Conservation (phyloP, 2,797 vertebrate species). For the Acropternis orthonyx region DNA sequence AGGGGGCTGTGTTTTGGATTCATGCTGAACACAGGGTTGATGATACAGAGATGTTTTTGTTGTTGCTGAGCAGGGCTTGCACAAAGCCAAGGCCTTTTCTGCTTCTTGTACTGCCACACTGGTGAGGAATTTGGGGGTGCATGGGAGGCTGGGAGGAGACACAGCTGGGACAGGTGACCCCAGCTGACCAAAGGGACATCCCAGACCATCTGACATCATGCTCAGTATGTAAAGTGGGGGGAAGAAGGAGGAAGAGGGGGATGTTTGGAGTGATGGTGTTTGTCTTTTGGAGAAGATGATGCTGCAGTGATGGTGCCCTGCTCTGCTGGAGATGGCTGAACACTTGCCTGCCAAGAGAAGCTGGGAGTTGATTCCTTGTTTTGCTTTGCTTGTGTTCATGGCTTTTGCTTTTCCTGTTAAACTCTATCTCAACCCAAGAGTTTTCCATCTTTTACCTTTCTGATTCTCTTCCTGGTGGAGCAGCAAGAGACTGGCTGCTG, state of each 20-base stretch:
- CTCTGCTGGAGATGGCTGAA: not conserved
- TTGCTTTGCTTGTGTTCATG: not conserved
- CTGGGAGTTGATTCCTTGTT: not conserved
- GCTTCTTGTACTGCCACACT: not conserved
- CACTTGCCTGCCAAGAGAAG: not conserved
- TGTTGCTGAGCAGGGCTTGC: not conserved
- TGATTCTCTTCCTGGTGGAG: not conserved
- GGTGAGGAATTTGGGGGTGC: not conserved
- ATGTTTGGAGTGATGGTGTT: not conserved
- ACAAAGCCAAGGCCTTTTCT: not conserved
- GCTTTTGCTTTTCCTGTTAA: not conserved
- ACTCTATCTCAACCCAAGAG: not conserved
- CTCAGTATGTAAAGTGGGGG: not conserved
- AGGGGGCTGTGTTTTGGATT: not conserved
- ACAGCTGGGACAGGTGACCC: not conserved
- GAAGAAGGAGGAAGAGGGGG: not conserved
- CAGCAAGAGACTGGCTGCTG: not conserved
- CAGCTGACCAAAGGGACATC: rapidly evolving
- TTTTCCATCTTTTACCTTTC: not conserved
- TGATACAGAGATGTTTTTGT: not conserved
- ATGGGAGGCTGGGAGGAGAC: not conserved
- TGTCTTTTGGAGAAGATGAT: not conserved
- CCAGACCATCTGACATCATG: not conserved
- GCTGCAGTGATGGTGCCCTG: not conserved
- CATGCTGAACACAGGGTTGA: not conserved